Conservation (phyloP, 2,797 vertebrate species). For the Hylomyscus alleni region DNA sequence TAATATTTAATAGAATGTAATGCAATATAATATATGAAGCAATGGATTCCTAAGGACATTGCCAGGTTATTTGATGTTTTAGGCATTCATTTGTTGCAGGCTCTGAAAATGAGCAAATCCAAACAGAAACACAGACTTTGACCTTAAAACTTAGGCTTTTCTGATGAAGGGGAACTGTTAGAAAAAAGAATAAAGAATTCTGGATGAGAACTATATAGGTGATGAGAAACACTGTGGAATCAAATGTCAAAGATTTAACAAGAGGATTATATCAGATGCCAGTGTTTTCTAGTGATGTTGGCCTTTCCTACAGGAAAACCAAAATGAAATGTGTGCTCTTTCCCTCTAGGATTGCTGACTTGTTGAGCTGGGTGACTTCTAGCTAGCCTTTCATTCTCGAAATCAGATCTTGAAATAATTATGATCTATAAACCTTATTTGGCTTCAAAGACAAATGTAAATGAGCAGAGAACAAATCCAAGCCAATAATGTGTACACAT, state of each 20-base stretch:
- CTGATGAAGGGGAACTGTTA: neutral
- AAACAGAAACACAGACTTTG: conserved; percentile 7
- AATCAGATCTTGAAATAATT: neutral
- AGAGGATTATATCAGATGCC: neutral
- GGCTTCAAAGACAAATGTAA: neutral
- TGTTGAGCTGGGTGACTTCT: neutral
- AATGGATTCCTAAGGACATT: neutral
- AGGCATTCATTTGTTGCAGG: neutral
- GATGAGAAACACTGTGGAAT: neutral
- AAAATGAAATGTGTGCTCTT: neutral
- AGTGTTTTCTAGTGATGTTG: neutral
- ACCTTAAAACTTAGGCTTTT: conserved; percentile 21
- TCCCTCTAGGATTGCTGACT: neutral
- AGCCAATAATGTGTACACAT: neutral
- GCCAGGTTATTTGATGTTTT: neutral
- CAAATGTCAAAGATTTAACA: neutral
- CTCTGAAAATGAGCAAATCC: neutral
- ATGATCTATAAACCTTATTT: neutral
- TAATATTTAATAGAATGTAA: neutral
- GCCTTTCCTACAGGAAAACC: neutral
- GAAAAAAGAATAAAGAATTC: neutral
- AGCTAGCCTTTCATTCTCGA: neutral
- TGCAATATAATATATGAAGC: neutral
- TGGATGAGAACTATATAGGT: neutral
- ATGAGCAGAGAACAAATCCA: neutral